Conservation (phyloP, 2,888 invertebrate species). For the Matsumyia berberina region DNA sequence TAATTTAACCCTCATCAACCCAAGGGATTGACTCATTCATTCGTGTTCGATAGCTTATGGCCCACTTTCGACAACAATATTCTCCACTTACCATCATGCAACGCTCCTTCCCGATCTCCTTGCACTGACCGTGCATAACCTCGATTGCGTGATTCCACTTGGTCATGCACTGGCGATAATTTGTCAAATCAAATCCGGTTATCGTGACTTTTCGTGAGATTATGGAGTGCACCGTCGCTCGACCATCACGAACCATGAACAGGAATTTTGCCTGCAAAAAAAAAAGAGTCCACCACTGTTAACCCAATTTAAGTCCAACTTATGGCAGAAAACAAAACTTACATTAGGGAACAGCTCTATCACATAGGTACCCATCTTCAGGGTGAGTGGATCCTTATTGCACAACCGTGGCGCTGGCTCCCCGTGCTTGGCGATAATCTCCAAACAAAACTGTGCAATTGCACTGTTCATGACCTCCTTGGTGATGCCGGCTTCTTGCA, state of each 20-base stretch:
- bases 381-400: slow-evolving; percentile 99
- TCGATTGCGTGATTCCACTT: slow-evolving; percentile 99
- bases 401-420: slow-evolving; percentile 97
- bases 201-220: slow-evolving; percentile 94
- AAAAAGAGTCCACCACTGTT: background rate
- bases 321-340: slow-evolving; percentile 73
- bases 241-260: slow-evolving; percentile 98
- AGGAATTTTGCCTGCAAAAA: slow-evolving; percentile 92
- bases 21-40: background rate
- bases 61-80: background rate
- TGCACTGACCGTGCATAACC: slow-evolving; percentile 97
- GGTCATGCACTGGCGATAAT: slow-evolving; percentile 96
- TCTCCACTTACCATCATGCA: slow-evolving; percentile 89
- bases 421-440: slow-evolving; percentile 98
- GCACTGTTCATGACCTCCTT: slow-evolving; percentile 97
- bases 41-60: background rate
- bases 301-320: slow-evolving; percentile 3
- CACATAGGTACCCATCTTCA: slow-evolving; percentile 98
- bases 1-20: background rate
- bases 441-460: slow-evolving; percentile 97
- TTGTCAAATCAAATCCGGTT: slow-evolving; percentile 95
- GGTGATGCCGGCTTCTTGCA: slow-evolving; percentile 97
- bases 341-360: slow-evolving; percentile 96
- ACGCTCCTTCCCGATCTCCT: slow-evolving; percentile 89
- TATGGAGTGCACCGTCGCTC: slow-evolving; percentile 99